A percentile compares a stretch with the other conserved stretches of the same genome.
Conservation (phyloP, 1,140 invertebrate species). For the Monomorium pharaonis region DNA sequence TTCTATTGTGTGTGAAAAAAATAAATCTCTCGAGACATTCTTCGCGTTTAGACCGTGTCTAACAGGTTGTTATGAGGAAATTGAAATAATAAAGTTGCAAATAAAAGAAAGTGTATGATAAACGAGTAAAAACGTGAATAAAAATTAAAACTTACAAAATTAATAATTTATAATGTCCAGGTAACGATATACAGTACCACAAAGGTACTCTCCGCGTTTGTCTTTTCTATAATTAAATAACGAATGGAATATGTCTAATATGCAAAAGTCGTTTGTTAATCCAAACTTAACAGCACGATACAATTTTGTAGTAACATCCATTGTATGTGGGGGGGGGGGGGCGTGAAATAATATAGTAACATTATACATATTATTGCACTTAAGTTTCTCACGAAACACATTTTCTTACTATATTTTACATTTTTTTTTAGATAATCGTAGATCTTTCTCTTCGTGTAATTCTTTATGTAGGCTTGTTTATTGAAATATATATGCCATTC, state of each 20-base stretch:
- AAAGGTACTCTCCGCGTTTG: neutral
- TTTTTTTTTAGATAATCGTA: neutral
- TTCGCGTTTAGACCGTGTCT: constrained; percentile 15
- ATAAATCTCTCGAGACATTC: constrained; percentile 73
- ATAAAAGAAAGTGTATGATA: neutral
- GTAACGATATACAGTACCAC: neutral
- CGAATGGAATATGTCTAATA: constrained; percentile 12
- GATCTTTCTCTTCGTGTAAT: neutral
- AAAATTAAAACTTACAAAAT: neutral
- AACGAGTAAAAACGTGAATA: neutral
- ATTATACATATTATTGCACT: constrained; percentile 66
- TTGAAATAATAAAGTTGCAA: neutral
- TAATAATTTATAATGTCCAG: neutral
- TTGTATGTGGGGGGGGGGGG: constrained; percentile 1
- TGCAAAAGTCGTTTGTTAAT: constrained; percentile 12
- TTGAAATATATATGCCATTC: constrained; percentile 3
- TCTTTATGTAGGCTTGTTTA: constrained; percentile 7
- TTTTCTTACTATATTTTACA: neutral
- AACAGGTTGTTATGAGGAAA: neutral
- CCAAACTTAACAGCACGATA: constrained; percentile 31
- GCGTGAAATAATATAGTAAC: constrained; percentile 13
- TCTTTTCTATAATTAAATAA: constrained; percentile 32
- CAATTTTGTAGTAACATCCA: constrained; percentile 23
- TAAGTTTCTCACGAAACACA: constrained; percentile 30
- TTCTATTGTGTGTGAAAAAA: constrained; percentile 75